These are phyloP conservation scores for Neomicropteryx cornuta DNA, from an alignment of 1,140 invertebrate species.

Conservation along the genomic window DNA sequence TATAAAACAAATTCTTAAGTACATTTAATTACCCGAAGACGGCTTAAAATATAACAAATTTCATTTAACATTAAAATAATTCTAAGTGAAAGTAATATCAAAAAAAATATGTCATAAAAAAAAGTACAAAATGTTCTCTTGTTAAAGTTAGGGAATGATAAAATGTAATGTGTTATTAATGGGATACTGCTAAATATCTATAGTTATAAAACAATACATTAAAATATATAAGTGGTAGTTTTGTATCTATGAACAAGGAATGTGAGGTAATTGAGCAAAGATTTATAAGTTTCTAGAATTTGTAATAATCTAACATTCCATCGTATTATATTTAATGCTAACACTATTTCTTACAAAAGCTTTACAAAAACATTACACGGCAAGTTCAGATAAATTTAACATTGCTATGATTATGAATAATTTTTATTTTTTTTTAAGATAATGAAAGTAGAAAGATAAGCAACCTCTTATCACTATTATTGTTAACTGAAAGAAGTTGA, in stretches of 20 bases:
- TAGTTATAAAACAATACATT: slow-evolving; percentile 1
- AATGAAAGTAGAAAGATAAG: too few relatives aligned
- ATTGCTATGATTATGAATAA: too few relatives aligned
- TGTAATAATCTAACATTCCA: too few relatives aligned
- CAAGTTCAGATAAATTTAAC: too few relatives aligned
- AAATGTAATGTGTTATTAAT: background rate
- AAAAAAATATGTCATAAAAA: background rate
- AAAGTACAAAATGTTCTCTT: slow-evolving; percentile 3
- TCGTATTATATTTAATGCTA: too few relatives aligned
- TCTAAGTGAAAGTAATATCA: background rate
- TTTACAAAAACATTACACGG: too few relatives aligned
- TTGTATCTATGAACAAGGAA: background rate
- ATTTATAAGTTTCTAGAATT: slow-evolving; percentile 5
- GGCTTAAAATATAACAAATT: background rate
- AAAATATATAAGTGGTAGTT: too few relatives aligned
- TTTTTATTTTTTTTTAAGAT: too few relatives aligned
- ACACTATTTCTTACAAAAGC: too few relatives aligned
- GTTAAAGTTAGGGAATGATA: slow-evolving; percentile 2
- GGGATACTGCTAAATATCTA: background rate
- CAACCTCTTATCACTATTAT: too few relatives aligned
- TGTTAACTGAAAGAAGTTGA: too few relatives aligned
- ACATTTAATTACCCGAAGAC: background rate
- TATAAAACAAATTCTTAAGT: background rate
- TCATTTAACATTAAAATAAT: background rate
- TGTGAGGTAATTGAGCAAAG: background rate